Base-by-base conservation (phyloP, 2,113 vertebrate genomes). In the Sinocyclocheilus rhinocerous region DNA sequence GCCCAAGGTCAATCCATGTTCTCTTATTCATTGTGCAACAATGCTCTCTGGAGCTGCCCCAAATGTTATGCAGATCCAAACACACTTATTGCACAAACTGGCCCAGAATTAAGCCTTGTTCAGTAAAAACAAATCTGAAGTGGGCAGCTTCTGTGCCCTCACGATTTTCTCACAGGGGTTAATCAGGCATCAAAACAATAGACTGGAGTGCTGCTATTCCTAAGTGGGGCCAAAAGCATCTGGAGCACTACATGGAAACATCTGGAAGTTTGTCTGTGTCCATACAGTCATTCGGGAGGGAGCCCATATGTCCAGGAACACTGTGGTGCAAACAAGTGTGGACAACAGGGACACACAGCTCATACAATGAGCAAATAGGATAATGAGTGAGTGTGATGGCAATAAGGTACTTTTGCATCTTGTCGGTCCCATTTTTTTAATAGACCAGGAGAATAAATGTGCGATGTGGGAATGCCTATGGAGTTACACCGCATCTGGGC, bases 401-500 rank as follows among this genome's bases (percentile, higher is more conserved):
- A 70, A 15, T 29, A 48, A 26, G 20, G 29, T 52, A 29, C 10
- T 4, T 65, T 55, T 67, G 22, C 11, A 85, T 39, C 4, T 57
- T 82, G 76, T 84, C 16, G 2, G 24, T 86, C 8, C 81, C 86
- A 22, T 91, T 87, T 92, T 87, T 76, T 79, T 4, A 86, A 87
- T 83, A 67, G 79, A 87, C 55, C 91, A 90, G 87, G 91, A 91
- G 87, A 90, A 91, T 83, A 83, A 90, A 91, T 76, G 80, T 89
- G 92, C 45, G 75, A 79, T 92, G 92, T 86, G 85, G 87, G 91
- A 92, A 94, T 94, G 93, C 91, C 91, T 80, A 91, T 91, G 91
- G 93, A 94, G 89, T 92, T 90, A 90, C 81, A 85, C 90, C 96
- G 96, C 97, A 98, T 97, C 97, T 98, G 97, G 97, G 96, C 94